Base-by-base conservation (phyloP, 2,113 vertebrate genomes). In the Neoarius graeffei region DNA sequence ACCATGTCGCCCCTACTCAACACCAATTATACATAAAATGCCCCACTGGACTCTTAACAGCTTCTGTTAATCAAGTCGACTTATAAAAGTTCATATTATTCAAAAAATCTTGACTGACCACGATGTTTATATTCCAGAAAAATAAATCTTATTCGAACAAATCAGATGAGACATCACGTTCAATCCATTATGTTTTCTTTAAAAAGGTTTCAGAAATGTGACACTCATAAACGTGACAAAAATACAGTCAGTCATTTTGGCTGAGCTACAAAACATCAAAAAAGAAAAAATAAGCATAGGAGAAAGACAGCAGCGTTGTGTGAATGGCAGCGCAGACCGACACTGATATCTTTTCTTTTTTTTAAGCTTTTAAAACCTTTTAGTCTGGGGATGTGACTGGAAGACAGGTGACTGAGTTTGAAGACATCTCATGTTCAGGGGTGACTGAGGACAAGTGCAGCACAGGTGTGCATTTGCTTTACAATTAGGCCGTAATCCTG, bases 391-490 rank as follows among this genome's bases (percentile, higher is more conserved):
- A 27, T 7, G 52, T 25, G 77, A 81, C 23, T 20, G 42, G 57
- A n/a, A 57, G 64, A 81, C 62, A 19, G 5, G 35, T 79, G 62
- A 69, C 73, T 35, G 71, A 5, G 60, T 64, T 50, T 76, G 25
- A 77, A 48, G 85, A 67, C 27, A 62, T 81, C 62, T 86, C 77
- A 50, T 83, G 81, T 89, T 83, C 20, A 30, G 60, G 52, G 84
- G 85, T 86, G 80, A 89, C 15, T 14, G 50, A 80, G 85, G 71
- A 83, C 80, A 77, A 79, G 52, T 60, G 17, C 42, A 85, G 50
- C 81, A 54, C 74, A 80, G 76, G 86, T 62, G 85, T 66, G 73
- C 85, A 83, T 86, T 77, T 86, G 57, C 35, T 87, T 73, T 60
- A 84, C 69, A 84, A 88, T 88, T 52, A 35, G 67, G 27, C 9